Conservation (phyloP, 1,140 invertebrate species). For the Pachyrhynchus sulphureomaculatus region DNA sequence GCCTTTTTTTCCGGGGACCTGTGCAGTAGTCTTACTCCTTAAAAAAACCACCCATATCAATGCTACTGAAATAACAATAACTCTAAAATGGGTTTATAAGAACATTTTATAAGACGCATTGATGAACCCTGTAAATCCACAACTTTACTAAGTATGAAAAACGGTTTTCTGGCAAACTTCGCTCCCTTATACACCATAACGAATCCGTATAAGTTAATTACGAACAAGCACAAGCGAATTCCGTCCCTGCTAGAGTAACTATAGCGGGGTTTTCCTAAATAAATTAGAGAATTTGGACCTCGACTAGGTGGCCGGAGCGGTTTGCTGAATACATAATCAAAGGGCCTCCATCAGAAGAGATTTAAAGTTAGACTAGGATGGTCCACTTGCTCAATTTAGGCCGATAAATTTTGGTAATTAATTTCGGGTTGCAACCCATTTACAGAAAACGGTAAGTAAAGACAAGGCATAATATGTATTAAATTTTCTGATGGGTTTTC, state of each 20-base stretch:
- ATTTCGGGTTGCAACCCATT: conserved; percentile 14
- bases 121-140: too few species aligned
- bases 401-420: conserved; percentile 24
- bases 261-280: conserved; percentile 12
- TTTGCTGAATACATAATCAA: conserved; percentile 20
- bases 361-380: conserved; percentile 9
- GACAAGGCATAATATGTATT: neutral
- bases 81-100: too few species aligned
- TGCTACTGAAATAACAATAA: too few species aligned
- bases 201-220: conserved; percentile 16
- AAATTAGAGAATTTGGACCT: conserved; percentile 10
- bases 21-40: too few species aligned
- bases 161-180: too few species aligned
- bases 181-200: neutral
- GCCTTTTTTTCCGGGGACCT: too few species aligned
- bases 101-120: too few species aligned
- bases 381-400: conserved; percentile 5
- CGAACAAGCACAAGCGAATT: neutral
- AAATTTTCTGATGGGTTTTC: neutral
- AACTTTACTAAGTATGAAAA: too few species aligned
- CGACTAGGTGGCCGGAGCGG: conserved; percentile 6
- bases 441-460: neutral
- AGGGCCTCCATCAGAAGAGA: conserved; percentile 14
- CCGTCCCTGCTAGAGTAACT: conserved; percentile 8
- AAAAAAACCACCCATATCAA: too few species aligned